Evolutionary conservation across 2,797 vertebrate genomes (phyloP).

Genomic region (Gorsachius magnificus): DNA sequence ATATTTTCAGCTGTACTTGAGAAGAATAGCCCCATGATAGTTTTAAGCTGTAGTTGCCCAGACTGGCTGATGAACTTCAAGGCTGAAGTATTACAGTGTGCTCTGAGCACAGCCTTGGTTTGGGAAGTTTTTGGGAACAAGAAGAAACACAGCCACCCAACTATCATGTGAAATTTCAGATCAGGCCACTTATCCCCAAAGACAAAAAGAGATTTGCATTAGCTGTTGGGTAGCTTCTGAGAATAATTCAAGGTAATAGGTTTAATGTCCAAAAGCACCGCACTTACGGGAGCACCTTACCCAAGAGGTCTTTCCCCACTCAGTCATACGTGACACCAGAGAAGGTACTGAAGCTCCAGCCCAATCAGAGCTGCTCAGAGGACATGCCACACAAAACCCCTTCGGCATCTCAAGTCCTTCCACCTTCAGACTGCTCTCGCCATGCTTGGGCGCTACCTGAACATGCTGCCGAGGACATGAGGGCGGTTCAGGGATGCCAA

Average conservation of each 20-base stretch:
- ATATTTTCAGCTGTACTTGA: background rate
- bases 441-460: background rate
- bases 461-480: accelerated
- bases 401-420: background rate
- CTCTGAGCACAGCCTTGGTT: background rate
- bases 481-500: too few species aligned
- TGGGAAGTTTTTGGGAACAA: background rate
- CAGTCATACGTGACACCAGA: background rate
- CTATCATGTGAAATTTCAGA: background rate
- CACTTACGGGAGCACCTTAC: accelerated
- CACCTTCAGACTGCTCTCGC: background rate
- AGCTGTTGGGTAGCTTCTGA: background rate
- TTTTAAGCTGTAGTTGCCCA: background rate
- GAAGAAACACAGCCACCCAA: background rate
- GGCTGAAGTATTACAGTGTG: background rate
- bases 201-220: background rate
- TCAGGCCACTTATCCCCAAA: background rate
- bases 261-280: background rate
- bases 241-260: background rate
- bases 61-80: background rate
- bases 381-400: background rate
- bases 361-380: background rate
- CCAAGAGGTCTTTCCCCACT: accelerated
- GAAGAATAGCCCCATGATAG: background rate
- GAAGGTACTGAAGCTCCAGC: background rate